phyloP scores from a whole-genome alignment of 2,113 vertebrate species.

The Macrotus californicus region DNA sequence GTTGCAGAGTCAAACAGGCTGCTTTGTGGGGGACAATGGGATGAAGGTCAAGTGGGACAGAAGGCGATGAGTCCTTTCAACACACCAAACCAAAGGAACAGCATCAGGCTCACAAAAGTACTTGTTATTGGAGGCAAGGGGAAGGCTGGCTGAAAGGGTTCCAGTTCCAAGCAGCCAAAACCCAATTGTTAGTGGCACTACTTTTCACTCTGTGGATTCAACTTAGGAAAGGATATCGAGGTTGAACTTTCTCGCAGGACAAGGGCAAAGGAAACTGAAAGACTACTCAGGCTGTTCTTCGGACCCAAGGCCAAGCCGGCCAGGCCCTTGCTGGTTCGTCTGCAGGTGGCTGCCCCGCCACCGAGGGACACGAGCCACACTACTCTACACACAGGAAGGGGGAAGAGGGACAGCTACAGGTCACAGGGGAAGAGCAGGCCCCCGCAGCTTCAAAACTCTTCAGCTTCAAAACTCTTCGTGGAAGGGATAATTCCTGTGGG shows the following conservation, averaged over 20 bases:
- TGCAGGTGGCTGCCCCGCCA: neutral
- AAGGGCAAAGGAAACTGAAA: neutral
- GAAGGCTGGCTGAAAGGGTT: neutral
- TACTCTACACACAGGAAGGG: neutral
- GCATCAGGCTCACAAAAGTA: constrained; percentile 29
- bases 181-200: constrained; percentile 3
- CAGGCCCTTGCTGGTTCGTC: neutral
- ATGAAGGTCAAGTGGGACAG: neutral
- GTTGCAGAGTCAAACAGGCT: accelerated
- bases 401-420: neutral
- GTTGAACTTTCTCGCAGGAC: neutral
- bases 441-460: constrained; percentile 42
- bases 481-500: constrained; percentile 69
- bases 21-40: neutral
- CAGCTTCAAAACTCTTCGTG: constrained; percentile 43
- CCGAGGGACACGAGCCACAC: neutral
- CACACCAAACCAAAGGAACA: neutral
- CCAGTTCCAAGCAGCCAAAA: neutral
- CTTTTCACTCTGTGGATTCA: neutral
- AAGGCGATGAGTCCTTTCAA: neutral
- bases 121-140: constrained; percentile 60
- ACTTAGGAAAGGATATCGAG: neutral
- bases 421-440: neutral
- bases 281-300: neutral
- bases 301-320: neutral